Evolutionary conservation across 2,888 invertebrate species (phyloP).

Genomic region (Baccha elongata): DNA sequence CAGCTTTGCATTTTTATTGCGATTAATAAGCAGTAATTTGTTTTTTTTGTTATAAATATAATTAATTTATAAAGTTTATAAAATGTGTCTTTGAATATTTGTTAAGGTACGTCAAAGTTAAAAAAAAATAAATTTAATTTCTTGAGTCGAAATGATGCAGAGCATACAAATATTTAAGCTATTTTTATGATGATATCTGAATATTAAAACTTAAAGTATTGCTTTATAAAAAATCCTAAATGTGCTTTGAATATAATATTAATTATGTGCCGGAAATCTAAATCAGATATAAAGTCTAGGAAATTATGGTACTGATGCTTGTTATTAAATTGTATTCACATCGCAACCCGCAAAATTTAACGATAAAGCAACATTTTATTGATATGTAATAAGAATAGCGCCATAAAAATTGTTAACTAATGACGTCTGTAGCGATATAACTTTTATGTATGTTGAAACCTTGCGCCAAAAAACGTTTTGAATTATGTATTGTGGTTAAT

Average conservation of each 20-base stretch:
- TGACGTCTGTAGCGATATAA: slow-evolving; percentile 5
- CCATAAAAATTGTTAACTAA: slow-evolving; percentile 17
- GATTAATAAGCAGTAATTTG: not conserved
- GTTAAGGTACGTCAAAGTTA: not conserved
- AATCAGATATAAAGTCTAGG: not conserved
- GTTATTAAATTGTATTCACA: not conserved
- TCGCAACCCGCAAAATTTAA: not conserved
- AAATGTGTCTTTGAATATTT: not conserved
- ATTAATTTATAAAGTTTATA: too few species aligned
- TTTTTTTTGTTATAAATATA: not conserved
- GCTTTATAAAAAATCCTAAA: too few species aligned
- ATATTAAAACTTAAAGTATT: not conserved
- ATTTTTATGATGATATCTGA: not conserved
- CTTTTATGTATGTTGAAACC: slow-evolving; percentile 6
- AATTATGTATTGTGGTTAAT: too few species aligned
- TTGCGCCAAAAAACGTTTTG: slow-evolving; percentile 32
- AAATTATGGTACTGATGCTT: not conserved
- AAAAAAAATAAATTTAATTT: not conserved
- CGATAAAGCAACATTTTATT: not conserved
- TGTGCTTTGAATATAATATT: not conserved
- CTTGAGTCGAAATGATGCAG: not conserved
- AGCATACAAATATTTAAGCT: not conserved
- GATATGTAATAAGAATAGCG: slow-evolving; percentile 1
- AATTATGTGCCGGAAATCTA: not conserved
- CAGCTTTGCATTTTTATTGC: slow-evolving; percentile 2